Percentiles rank a stretch among this genome's conserved stretches.
Conservation (phyloP, 2,888 invertebrate genomes). For the Lottia gigantea region DNA sequence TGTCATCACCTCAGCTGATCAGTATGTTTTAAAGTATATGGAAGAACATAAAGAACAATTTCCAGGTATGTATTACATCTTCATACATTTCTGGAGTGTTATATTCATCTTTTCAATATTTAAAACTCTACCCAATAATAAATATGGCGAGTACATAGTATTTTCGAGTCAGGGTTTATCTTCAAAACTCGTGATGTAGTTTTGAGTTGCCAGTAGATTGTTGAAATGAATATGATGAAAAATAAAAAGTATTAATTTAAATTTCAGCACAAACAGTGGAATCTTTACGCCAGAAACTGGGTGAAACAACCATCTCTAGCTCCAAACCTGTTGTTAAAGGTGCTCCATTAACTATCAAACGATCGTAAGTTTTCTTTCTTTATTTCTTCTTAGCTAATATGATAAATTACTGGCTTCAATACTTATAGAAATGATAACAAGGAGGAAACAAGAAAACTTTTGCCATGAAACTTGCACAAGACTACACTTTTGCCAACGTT, state of each 20-base stretch:
- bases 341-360: constrained; percentile 59
- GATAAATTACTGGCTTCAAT: too few relatives aligned
- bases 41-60: constrained; percentile 66
- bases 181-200: too few relatives aligned
- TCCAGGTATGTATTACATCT: constrained; percentile 51
- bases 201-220: background rate
- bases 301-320: constrained; percentile 28
- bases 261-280: constrained; percentile 43
- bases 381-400: too few relatives aligned
- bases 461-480: too few relatives aligned
- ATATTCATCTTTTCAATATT: too few relatives aligned
- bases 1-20: constrained; percentile 84
- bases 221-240: background rate
- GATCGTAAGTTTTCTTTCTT: constrained; percentile 46
- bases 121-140: too few relatives aligned
- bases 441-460: too few relatives aligned
- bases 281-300: constrained; percentile 46
- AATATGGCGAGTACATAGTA: too few relatives aligned
- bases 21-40: constrained; percentile 80
- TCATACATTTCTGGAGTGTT: too few relatives aligned
- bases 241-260: constrained; percentile 5
- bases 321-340: constrained; percentile 54
- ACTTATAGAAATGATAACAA: too few relatives aligned
- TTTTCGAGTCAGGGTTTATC: too few relatives aligned
- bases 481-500: too few relatives aligned